Conservation (phyloP, 1,140 invertebrate genomes). For the Magallana gigas region DNA sequence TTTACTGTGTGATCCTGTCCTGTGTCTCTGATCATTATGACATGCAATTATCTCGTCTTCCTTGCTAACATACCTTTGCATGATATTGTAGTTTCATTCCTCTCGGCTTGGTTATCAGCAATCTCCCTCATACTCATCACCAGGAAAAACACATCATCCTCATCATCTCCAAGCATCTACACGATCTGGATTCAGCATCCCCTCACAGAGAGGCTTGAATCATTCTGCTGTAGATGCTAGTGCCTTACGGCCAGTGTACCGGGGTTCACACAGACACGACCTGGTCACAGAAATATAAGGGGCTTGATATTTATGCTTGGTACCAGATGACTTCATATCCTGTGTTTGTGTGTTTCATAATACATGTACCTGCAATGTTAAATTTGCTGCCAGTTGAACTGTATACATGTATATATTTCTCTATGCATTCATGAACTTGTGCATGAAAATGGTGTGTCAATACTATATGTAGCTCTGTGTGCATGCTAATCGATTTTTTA, state of each 20-base stretch:
- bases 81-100: slow-evolving; percentile 39
- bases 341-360: neutral
- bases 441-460: slow-evolving; percentile 20
- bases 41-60: neutral
- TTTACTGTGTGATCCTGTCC: no score
- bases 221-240: slow-evolving; percentile 8
- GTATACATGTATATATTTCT: no score
- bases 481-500: neutral
- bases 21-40: no score
- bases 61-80: slow-evolving; percentile 30
- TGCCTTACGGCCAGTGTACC: neutral
- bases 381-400: neutral
- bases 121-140: slow-evolving; percentile 24
- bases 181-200: slow-evolving; percentile 29
- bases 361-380: neutral
- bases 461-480: neutral
- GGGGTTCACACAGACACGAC: neutral
- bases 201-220: slow-evolving; percentile 16
- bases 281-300: slow-evolving; percentile 39
- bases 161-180: slow-evolving; percentile 36
- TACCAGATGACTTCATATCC: neutral
- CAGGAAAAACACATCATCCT: slow-evolving; percentile 28
- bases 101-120: slow-evolving; percentile 33
- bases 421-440: neutral
- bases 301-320: slow-evolving; percentile 20